These are phyloP conservation scores for Steatocranus sp. DNA, from an alignment of 2,797 vertebrate species.

Conservation along the genomic window DNA sequence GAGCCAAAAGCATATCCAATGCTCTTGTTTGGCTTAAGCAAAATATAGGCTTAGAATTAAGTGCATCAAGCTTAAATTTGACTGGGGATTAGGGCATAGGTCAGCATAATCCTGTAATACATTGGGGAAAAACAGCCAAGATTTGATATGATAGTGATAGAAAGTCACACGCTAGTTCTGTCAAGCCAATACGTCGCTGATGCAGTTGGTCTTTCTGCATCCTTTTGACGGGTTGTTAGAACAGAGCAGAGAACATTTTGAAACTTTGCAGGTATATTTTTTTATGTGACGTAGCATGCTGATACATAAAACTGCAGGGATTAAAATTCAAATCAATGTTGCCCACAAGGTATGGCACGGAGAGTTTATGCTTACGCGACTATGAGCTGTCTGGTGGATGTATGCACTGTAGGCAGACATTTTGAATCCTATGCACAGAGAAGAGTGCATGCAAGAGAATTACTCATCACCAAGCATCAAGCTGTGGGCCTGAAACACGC, in stretches of 20 bases:
- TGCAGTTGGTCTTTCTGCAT: slow-evolving; percentile 1
- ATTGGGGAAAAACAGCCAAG: slow-evolving; percentile 46
- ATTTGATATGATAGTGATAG: slow-evolving; percentile 54
- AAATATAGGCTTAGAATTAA: slow-evolving; percentile 54
- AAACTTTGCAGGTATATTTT: not conserved
- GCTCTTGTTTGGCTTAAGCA: slow-evolving; percentile 6
- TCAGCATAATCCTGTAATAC: slow-evolving; percentile 62
- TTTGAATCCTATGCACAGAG: not conserved
- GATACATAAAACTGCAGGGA: not conserved
- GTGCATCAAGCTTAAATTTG: slow-evolving; percentile 51
- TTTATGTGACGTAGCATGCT: not conserved
- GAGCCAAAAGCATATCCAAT: not conserved
- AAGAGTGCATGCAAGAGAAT: slow-evolving; percentile 29
- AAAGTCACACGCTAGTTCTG: slow-evolving; percentile 37
- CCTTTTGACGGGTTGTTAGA: not conserved
- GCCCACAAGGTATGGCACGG: not conserved
- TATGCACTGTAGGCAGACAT: not conserved
- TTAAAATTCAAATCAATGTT: not conserved
- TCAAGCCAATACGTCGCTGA: slow-evolving; percentile 1
- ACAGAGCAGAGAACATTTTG: not conserved
- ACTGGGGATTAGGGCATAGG: slow-evolving; percentile 34
- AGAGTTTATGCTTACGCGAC: not conserved
- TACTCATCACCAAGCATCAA: slow-evolving; percentile 18
- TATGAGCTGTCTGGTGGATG: not conserved
- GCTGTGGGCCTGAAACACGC: slow-evolving; percentile 29